phyloP scores from a whole-genome alignment of 1,140 invertebrate genomes.

The Brachionus sp. region DNA sequence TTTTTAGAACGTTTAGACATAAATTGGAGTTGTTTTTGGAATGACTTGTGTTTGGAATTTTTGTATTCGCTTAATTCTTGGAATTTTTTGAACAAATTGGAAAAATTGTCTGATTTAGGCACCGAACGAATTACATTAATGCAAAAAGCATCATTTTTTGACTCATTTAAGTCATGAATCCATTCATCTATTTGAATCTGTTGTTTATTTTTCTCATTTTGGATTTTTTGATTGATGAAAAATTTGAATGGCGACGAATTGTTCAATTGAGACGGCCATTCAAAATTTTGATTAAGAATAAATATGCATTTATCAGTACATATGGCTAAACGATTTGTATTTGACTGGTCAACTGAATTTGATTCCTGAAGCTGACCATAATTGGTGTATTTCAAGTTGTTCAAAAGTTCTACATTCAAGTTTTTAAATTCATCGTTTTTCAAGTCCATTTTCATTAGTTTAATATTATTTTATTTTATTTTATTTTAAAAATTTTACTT shows the following conservation, averaged over 20 bases:
- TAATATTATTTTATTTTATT: not conserved
- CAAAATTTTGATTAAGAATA: not conserved
- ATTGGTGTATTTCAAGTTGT: not conserved
- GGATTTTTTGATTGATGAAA: not conserved
- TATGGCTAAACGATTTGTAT: not conserved
- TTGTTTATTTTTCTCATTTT: conserved; percentile 14
- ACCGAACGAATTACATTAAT: not conserved
- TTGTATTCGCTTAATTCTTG: not conserved
- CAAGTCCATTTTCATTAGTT: not conserved
- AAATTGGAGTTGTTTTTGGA: conserved; percentile 11
- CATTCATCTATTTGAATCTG: not conserved
- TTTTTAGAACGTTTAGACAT: not conserved
- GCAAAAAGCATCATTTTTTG: not conserved
- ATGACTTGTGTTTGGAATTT: not conserved
- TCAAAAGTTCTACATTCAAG: not conserved
- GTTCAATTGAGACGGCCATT: conserved; percentile 10
- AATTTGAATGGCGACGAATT: conserved; percentile 37
- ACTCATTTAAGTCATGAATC: conserved; percentile 4
- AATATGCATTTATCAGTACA: conserved; percentile 12
- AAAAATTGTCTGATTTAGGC: not conserved
- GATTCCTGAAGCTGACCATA: not conserved
- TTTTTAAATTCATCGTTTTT: not conserved
- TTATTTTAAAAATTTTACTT: not conserved
- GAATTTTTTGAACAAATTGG: not conserved
- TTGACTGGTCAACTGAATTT: not conserved